Evolutionary conservation across 2,888 invertebrate genomes (phyloP).

Genomic region (Spatulosminthurus flaviceps): DNA sequence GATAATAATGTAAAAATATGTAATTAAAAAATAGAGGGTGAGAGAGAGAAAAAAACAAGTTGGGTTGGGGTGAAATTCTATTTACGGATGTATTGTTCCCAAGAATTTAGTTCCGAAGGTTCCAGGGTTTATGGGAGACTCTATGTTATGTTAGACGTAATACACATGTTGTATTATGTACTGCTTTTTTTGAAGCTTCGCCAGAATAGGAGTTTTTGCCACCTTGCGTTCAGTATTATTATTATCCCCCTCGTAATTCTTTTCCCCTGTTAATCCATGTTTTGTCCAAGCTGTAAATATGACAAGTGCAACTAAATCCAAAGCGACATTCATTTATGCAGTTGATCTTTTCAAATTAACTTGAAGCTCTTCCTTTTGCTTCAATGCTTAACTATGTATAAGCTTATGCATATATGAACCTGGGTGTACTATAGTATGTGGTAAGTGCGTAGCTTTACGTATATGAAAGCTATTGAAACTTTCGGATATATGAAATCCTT

Average conservation of each 20-base stretch:
- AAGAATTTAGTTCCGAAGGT: not conserved
- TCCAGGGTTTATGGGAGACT: not conserved
- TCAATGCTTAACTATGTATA: not conserved
- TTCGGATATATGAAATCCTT: constrained; percentile 15
- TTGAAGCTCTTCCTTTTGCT: constrained; percentile 23
- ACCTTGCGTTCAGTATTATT: no score
- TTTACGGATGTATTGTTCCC: constrained; percentile 10
- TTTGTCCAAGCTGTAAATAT: constrained; percentile 38
- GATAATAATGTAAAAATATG: no score
- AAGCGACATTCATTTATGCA: constrained; percentile 45
- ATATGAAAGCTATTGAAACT: not conserved
- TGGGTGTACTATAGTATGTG: no score
- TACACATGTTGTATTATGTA: not conserved
- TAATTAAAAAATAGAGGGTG: no score
- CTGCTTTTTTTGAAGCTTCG: not conserved
- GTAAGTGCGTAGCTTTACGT: no score
- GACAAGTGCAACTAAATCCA: constrained; percentile 45
- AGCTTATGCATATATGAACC: not conserved
- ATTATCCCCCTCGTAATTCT: constrained; percentile 21
- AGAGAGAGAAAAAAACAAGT: no score
- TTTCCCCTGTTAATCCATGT: constrained; percentile 31
- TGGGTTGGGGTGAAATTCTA: not conserved
- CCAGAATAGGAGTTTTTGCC: constrained; percentile 19
- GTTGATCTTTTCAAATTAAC: constrained; percentile 43
- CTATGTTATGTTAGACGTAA: not conserved